Conservation (phyloP, 2,113 vertebrate species). For the Hypocryptadius cinnamomeus region DNA sequence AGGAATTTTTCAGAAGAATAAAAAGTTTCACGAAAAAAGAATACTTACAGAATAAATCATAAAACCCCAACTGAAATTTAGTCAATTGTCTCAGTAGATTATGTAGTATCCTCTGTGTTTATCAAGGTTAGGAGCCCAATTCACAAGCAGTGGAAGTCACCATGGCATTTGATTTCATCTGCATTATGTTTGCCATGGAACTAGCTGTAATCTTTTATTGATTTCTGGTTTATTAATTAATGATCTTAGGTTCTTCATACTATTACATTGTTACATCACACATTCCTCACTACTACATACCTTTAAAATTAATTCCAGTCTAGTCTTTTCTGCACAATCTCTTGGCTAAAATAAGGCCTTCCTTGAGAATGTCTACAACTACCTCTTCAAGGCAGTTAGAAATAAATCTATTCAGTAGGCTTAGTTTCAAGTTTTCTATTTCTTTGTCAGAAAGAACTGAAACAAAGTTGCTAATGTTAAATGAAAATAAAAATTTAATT, state of each 20-base stretch:
- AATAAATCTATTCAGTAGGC: background rate
- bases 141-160: background rate
- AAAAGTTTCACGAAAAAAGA: background rate
- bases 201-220: background rate
- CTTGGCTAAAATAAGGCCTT: background rate
- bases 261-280: background rate
- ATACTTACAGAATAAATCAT: background rate
- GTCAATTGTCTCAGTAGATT: background rate
- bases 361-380: background rate
- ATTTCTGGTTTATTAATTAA: background rate
- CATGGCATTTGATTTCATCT: background rate
- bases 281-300: background rate
- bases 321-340: background rate
- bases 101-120: background rate
- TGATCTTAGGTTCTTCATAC: background rate
- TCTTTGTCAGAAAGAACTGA: background rate
- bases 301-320: background rate
- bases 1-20: background rate
- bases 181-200: background rate
- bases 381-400: background rate
- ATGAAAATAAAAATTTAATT: background rate
- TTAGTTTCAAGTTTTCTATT: background rate
- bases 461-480: background rate
- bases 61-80: background rate
- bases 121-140: background rate